These are phyloP conservation scores for Pungitius pungitius DNA, from an alignment of 2,113 vertebrate genomes.

Conservation along the genomic window DNA sequence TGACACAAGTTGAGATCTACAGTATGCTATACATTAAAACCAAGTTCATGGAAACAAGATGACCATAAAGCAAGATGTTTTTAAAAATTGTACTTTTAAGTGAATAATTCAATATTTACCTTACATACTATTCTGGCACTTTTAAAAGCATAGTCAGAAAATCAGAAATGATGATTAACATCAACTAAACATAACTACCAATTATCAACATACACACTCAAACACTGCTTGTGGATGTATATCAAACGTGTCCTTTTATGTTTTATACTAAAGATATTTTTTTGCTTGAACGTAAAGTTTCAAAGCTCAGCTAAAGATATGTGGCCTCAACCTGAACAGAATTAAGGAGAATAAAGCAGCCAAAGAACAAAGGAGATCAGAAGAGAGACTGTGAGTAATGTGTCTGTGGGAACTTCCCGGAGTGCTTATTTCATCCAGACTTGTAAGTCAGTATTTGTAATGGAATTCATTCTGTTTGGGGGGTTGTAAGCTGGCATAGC, in stretches of 20 bases:
- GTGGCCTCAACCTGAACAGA: constrained; percentile 77
- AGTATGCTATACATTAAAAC: neutral
- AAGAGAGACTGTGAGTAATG: constrained; percentile 47
- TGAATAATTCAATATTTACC: too few species aligned
- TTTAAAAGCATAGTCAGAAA: too few species aligned
- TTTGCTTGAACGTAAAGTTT: constrained; percentile 68
- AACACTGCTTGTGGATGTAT: too few species aligned
- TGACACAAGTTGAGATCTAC: neutral
- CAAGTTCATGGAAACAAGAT: neutral
- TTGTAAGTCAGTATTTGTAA: constrained; percentile 40
- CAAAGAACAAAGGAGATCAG: constrained; percentile 48
- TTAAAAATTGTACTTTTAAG: too few species aligned
- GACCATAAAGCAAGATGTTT: too few species aligned
- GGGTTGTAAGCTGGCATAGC: constrained; percentile 40
- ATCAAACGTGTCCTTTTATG: too few species aligned
- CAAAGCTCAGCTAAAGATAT: constrained; percentile 72
- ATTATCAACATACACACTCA: neutral
- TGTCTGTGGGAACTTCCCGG: constrained; percentile 43
- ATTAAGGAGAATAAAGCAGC: constrained; percentile 43
- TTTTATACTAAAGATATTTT: too few species aligned
- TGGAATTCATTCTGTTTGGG: constrained; percentile 35
- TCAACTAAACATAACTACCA: neutral
- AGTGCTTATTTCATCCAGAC: constrained; percentile 45
- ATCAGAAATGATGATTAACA: too few species aligned
- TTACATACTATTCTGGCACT: too few species aligned